A percentile compares a stretch with the other conserved stretches of the same genome.
Evolutionary conservation across 1,140 invertebrate genomes (phyloP).

Genomic region (Drosophila simulans): DNA sequence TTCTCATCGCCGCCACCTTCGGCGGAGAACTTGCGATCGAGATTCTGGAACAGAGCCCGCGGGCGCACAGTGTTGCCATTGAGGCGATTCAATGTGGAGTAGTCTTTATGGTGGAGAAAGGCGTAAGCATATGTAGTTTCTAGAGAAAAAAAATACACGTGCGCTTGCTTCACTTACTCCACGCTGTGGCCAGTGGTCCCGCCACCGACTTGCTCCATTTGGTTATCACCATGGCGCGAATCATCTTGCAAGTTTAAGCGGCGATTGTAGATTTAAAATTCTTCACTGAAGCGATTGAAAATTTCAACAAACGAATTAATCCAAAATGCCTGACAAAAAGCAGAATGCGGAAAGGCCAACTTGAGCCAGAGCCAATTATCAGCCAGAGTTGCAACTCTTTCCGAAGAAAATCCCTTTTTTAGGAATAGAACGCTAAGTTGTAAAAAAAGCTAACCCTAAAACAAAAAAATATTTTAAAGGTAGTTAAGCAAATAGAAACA

Average conservation of each 20-base stretch:
- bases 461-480: no score
- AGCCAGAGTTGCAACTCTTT: conserved; percentile 8
- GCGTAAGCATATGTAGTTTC: no score
- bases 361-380: background rate
- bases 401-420: background rate
- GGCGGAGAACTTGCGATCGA: conserved; percentile 1
- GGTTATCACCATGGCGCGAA: conserved; percentile 8
- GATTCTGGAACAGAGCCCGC: background rate
- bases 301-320: conserved; percentile 22
- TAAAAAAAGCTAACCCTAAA: background rate
- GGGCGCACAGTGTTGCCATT: background rate
- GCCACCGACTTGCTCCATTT: background rate
- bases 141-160: background rate
- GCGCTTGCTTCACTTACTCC: conserved; percentile 3
- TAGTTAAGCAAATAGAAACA: no score
- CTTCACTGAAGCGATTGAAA: background rate
- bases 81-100: background rate
- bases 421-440: background rate
- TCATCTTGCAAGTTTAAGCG: conserved; percentile 14
- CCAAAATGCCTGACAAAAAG: conserved; percentile 22
- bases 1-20: background rate
- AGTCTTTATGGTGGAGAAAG: background rate
- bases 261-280: conserved; percentile 5
- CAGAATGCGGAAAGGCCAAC: conserved; percentile 14
- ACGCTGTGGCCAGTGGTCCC: background rate